Evolutionary conservation across 2,797 vertebrate genomes (phyloP).

Genomic region (Manis javanica): DNA sequence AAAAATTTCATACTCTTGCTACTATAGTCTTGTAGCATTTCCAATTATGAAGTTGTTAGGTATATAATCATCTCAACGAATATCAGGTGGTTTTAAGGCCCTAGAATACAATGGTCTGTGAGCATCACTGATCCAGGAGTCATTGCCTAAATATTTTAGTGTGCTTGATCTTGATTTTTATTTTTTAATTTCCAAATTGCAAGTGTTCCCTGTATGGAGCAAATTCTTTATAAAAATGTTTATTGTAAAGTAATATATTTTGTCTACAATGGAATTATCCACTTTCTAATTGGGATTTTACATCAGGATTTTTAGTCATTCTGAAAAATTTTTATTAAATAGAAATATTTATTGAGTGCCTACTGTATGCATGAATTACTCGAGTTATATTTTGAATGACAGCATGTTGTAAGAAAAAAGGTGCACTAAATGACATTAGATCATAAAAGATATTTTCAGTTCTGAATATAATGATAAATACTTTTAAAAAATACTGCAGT

Average conservation of each 20-base stretch:
- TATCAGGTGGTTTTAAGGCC: conserved; percentile 37
- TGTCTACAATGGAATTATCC: conserved; percentile 81
- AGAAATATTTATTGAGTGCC: conserved; percentile 74
- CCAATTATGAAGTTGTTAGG: neutral
- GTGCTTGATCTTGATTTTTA: conserved; percentile 62
- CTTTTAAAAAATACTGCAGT: neutral
- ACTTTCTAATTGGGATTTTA: conserved; percentile 82
- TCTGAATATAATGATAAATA: neutral
- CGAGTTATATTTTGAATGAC: conserved; percentile 77
- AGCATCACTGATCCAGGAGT: conserved; percentile 60
- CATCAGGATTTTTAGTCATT: conserved; percentile 79
- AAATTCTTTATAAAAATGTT: conserved; percentile 85
- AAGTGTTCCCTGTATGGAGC: conserved; percentile 84
- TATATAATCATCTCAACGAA: neutral
- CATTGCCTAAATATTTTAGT: conserved; percentile 43
- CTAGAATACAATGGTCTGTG: conserved; percentile 77
- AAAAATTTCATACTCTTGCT: neutral
- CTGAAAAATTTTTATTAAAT: conserved; percentile 66
- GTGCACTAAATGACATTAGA: conserved; percentile 73
- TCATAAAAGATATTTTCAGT: neutral
- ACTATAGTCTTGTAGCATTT: neutral
- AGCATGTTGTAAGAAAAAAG: conserved; percentile 77
- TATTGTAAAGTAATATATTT: conserved; percentile 88
- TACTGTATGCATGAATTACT: conserved; percentile 71
- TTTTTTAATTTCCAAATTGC: conserved; percentile 69